Percentiles rank a stretch among this genome's conserved stretches.
Conservation (phyloP, 2,797 vertebrate species). For the Tokudaia muenninki region DNA sequence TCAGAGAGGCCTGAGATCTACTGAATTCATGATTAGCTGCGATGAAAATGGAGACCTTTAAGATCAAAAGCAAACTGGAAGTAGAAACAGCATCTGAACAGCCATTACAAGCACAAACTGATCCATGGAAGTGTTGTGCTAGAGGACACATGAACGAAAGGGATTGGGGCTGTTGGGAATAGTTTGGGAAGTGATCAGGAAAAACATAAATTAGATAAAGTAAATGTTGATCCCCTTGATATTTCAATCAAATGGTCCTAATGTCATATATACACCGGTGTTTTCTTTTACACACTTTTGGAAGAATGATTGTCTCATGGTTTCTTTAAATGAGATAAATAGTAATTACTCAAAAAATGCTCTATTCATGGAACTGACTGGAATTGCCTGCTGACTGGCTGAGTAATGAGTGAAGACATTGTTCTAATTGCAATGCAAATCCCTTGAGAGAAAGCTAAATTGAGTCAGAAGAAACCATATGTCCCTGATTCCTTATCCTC, state of each 20-base stretch:
- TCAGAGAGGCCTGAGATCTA: neutral
- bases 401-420: conserved; percentile 64
- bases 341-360: conserved; percentile 58
- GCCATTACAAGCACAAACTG: conserved; percentile 20
- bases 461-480: conserved; percentile 63
- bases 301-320: conserved; percentile 49
- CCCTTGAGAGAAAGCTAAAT: conserved; percentile 53
- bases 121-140: conserved; percentile 53
- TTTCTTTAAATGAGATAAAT: conserved; percentile 63
- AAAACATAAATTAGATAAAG: conserved; percentile 46
- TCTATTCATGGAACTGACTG: conserved; percentile 59
- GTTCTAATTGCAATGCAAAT: conserved; percentile 57
- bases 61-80: conserved; percentile 37
- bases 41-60: neutral
- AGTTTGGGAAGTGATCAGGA: conserved; percentile 57
- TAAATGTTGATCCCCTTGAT: neutral
- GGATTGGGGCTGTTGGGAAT: neutral
- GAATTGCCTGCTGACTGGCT: conserved; percentile 57
- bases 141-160: neutral
- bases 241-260: neutral
- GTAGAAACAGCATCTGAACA: conserved; percentile 19
- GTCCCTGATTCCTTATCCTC: conserved; percentile 48
- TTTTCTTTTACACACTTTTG: conserved; percentile 56
- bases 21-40: conserved; percentile 8
- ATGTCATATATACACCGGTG: neutral